Base-by-base conservation (phyloP, 2,888 invertebrate species). In the Ferrisia virgata region DNA sequence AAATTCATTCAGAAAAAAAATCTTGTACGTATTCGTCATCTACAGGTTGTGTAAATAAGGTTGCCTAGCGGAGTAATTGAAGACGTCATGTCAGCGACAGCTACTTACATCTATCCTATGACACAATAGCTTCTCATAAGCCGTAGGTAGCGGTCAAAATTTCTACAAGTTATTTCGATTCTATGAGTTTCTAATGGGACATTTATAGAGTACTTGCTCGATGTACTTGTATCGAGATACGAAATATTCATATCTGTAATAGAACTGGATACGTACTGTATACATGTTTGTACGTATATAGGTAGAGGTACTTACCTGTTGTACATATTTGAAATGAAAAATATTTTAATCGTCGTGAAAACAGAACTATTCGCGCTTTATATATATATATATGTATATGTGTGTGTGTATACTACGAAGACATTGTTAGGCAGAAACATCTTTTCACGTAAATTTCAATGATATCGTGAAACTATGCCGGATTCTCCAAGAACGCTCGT, bases 311-410 rank as follows among this genome's bases (percentile, higher is more conserved):
- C 6, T 18, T 11, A 1, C 58, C 13, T 28, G 9, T 8, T 11
- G 58, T 28, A 64, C 9, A 3, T 53, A 28, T 8, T 64, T 64
- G 28, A 25, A 64, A 64, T 64, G n/a, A 33, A 33, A 33, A 72
- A 72, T 72, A 72, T 72, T 72, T 72, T 72, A 72, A 72, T 72
- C 33, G 9, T 72, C 72, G 72, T 72, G 72, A 72, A 72, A 72
- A 72, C 72, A 5, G 47, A 47, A 8, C 33, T 72, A 72, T 72
- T 72, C 36, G 33, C 36, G 72, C 3, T n/a, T 9, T 15, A 15
- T 11, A 9, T 43, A 3, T 2, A 47, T 47, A 3, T 47, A 47
- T 18, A 36, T 6, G 36, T 13, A 40, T 13, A 40, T 11, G 2
- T 13, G 40, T 40, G 13, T 11, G 15, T 11, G 22, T 31, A 72